These are phyloP conservation scores for Delichon dasypus DNA, from an alignment of 2,797 vertebrate species.

Conservation along the genomic window DNA sequence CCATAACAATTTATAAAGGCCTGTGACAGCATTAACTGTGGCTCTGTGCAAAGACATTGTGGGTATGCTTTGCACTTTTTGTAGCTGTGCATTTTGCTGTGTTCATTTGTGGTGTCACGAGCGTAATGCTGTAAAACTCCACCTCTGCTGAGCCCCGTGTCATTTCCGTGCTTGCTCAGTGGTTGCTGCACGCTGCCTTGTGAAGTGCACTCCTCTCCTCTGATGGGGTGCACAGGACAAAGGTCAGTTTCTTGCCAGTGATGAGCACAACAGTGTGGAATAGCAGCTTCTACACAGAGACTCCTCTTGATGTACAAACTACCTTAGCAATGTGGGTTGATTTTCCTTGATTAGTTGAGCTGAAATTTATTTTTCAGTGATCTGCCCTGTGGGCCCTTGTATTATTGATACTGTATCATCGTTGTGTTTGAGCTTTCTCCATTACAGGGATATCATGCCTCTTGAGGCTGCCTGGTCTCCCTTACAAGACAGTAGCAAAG, in stretches of 20 bases:
- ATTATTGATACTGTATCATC: neutral
- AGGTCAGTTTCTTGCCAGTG: neutral
- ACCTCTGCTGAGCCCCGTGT: rapidly evolving
- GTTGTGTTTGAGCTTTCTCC: neutral
- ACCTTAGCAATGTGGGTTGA: neutral
- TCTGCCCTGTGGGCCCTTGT: neutral
- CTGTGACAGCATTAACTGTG: neutral
- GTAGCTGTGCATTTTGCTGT: neutral
- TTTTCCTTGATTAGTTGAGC: conserved; percentile 10
- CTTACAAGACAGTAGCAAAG: neutral
- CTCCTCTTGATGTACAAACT: neutral
- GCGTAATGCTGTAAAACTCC: neutral
- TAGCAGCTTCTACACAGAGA: neutral
- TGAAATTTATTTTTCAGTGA: conserved; percentile 4
- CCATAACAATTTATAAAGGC: neutral
- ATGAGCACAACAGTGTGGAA: neutral
- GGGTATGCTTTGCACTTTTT: neutral
- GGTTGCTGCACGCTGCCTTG: neutral
- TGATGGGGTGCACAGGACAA: neutral
- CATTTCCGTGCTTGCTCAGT: neutral
- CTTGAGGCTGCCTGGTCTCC: neutral
- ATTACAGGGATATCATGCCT: neutral
- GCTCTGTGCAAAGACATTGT: neutral
- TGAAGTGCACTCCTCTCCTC: neutral
- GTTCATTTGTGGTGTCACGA: rapidly evolving